Percentiles rank a stretch among this genome's conserved stretches.
These are phyloP conservation scores for Drosophila rellima DNA, from an alignment of 2,888 invertebrate genomes.

Conservation along the genomic window DNA sequence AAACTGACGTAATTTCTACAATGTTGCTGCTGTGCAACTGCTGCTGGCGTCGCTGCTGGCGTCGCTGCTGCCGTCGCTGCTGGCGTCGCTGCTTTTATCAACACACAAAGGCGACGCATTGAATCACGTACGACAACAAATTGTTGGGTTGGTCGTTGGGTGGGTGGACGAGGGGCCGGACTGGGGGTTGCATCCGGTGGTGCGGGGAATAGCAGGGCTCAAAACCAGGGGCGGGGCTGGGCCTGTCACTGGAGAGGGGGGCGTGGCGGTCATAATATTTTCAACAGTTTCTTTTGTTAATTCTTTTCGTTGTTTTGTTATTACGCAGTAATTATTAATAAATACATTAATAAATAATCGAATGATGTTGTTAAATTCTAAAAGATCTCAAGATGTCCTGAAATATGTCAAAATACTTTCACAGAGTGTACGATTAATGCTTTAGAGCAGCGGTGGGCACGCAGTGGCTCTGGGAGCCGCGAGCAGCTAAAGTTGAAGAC, in stretches of 20 bases:
- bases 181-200: not conserved
- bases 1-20: conserved; percentile 27
- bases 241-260: not conserved
- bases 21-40: conserved; percentile 9
- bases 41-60: conserved; percentile 9
- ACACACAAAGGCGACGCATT: conserved; percentile 61
- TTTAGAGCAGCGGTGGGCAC: no score
- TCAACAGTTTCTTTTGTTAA: conserved; percentile 1
- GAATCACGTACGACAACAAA: conserved; percentile 62
- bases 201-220: not conserved
- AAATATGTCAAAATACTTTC: no score
- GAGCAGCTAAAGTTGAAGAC: no score
- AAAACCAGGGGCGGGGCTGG: not conserved
- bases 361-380: no score
- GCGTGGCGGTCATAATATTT: not conserved
- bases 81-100: conserved; percentile 31
- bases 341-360: no score
- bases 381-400: no score
- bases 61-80: conserved; percentile 8
- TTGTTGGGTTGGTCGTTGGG: conserved; percentile 15
- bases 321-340: no score
- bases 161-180: conserved; percentile 1
- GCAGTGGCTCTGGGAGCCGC: no score
- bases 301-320: no score
- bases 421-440: no score